Base-by-base conservation (phyloP, 2,113 vertebrate species). In the Hippocampus barbouri region DNA sequence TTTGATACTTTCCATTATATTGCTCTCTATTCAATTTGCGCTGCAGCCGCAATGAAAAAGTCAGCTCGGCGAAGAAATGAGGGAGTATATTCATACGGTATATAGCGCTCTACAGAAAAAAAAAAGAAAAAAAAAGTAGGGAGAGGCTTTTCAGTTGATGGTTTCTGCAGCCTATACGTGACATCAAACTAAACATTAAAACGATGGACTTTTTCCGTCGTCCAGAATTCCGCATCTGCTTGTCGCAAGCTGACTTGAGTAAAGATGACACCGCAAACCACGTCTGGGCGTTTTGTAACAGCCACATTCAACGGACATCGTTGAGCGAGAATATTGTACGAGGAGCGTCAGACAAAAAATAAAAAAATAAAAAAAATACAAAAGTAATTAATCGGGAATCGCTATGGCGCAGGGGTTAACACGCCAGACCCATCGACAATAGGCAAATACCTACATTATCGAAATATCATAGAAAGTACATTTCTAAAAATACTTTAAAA, bases 201-300 rank as follows among this genome's bases (percentile, higher is more conserved):
- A 43, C 8, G 41, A 43, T 1, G 0, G 41, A 43, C 14, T 16
- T 21, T 21, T 16, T 18, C 51, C 18, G 51, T 2, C 2, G 10
- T 57, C 9, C 59, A 34, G 16, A 18, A 25, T 34, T 20, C 27
- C 14, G 12, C 10, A 57, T 57, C 23, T 57, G 56, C 59, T 61
- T 15, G 5, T 61, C 30, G 15, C 56, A n/a, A n/a, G n/a, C n/a
- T n/a, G 74, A 64, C 57, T 43, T 68, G 41, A 23, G 75, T 85
- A 84, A 88, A 83, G 71, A 74, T 71, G 63, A 74, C 79, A 71
- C 23, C 57, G 72, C 73, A 68, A 74, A 34, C 23, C 45, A 65
- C 69, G 60, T 62, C 65, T 34, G 18, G 18, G 51, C 27, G 41
- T 54, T 67, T 68, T 45, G 27, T 23, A 68, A 66, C 38, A 34